Base-by-base conservation (phyloP, 1,140 invertebrate species). In the Planococcus citri region DNA sequence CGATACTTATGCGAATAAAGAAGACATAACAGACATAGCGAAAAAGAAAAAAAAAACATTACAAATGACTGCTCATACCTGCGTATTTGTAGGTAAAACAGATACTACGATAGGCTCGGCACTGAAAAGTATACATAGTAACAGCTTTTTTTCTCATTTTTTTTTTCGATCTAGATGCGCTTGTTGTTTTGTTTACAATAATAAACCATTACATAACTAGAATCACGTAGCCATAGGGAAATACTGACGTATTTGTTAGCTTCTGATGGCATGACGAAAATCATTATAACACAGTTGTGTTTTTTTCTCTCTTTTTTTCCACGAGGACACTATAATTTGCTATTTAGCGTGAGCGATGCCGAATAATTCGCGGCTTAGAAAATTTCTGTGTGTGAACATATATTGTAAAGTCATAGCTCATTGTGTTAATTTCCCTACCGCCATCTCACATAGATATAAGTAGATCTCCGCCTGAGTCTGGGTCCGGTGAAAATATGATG, bases 361-460 rank as follows among this genome's bases (percentile, higher is more conserved):
- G 41, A 51, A 17, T 64, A 64, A 64, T 64, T 60, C 57, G 57
- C 8, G 60, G 25, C 60, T 64, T 51, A 51, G 60, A 64, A 25
- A 64, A 64, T 64, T 25, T 64, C 25, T 64, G 17, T 64, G 60
- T 27, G 21, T 64, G 60, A 25, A 25, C n/a, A n/a, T 25, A 64
- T 64, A 64, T 64, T 64, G 60, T 64, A 64, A 64, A 64, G 60
- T 64, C 60, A 64, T 64, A 64, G 60, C 21, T 20, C 51, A 58
- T 22, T 25, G 60, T 64, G 22, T 20, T 9, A 64, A 25, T 64
- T 64, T 25, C 60, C 20, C 60, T 33, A 12, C 12, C 29, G 29
- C 4, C 29, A 12, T 33, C 29, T 33, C 29, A 33, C 12, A 12
- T 33, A 3, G 29, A n/a, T n/a, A n/a, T n/a, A 33, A 33, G 29